Evolutionary conservation across 1,140 invertebrate genomes (phyloP), one percentile per base, ranked within the genome.

Genomic region (Ylistrum balloti): DNA sequence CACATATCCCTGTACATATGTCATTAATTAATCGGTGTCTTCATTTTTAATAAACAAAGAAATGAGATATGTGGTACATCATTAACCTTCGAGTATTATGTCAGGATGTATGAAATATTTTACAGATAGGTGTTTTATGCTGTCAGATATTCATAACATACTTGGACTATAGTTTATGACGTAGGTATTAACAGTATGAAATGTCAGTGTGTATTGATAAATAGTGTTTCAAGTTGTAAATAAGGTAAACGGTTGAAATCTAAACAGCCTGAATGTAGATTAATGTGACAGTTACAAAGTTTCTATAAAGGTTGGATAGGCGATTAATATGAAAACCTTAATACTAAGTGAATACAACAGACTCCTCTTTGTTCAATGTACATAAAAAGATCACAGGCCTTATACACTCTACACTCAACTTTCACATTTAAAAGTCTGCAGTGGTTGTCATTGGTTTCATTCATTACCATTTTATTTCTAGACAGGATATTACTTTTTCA

Each of bases 401-500:
- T 48, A 20, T 48, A n/a, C n/a, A n/a, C 45, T 28, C 22, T 38
- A 38, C 13, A 38, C 13, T 7, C n/a, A 74, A 74, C 22, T 74
- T 74, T 74, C 56, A 28, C 56, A 74, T 74, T 74, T 74, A 74
- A 74, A 28, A 74, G 56, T 74, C 56, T 74, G 5, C 56, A 28
- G 13, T 74, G 20, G 22, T 74, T 74, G 11, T 74, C 56, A 28
- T 74, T 74, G 20, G 56, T 74, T 5, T 74, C 28, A 74, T 74
- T 74, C 56, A 74, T 74, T 74, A 74, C 56, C 22, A 28, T 9
- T 74, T 74, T 28, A 74, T 74, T 74, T 74, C 56, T 74, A 28
- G 56, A 74, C 56, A 74, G 56, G 56, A 74, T 74, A 74, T 74
- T 28, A 74, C 56, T 74, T 74, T 74, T 74, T 74, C 56, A n/a